Evolutionary conservation across 2,113 vertebrate species (phyloP).

Genomic region (Nothobranchius kuhntae): DNA sequence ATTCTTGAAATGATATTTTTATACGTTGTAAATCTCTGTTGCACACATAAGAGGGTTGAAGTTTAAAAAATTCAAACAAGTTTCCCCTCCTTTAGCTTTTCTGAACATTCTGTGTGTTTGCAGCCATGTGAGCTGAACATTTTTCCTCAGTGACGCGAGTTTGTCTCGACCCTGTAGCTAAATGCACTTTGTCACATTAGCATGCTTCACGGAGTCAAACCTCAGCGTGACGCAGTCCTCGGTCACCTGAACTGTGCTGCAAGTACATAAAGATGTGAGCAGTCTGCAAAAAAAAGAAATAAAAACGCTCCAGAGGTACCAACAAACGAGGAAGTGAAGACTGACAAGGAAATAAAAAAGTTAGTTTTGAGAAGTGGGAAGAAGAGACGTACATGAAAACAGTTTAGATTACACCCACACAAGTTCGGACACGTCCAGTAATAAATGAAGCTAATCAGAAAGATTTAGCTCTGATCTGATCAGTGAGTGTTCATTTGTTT

Average conservation of each 20-base stretch:
- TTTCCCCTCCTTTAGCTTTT: neutral
- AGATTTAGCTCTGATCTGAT: too few relatives aligned
- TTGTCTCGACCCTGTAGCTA: neutral
- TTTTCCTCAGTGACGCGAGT: neutral
- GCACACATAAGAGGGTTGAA: neutral
- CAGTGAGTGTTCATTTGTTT: too few relatives aligned
- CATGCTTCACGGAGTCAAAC: neutral
- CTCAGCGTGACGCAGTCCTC: neutral
- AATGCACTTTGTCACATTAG: slow-evolving; percentile 15
- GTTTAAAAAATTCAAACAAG: neutral
- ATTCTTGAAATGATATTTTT: too few relatives aligned
- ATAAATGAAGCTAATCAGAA: neutral
- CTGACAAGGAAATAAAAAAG: neutral
- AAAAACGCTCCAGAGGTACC: too few relatives aligned
- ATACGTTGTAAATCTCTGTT: too few relatives aligned
- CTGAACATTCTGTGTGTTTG: neutral
- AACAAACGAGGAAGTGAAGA: neutral
- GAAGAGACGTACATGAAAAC: neutral
- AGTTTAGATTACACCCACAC: neutral
- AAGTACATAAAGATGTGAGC: neutral
- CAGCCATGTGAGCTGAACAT: neutral
- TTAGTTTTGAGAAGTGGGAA: neutral
- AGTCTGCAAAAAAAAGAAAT: neutral
- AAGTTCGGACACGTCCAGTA: neutral
- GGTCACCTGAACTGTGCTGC: neutral